Evolutionary conservation across 2,888 invertebrate genomes (phyloP).

Genomic region (Trachelus troglodyta): DNA sequence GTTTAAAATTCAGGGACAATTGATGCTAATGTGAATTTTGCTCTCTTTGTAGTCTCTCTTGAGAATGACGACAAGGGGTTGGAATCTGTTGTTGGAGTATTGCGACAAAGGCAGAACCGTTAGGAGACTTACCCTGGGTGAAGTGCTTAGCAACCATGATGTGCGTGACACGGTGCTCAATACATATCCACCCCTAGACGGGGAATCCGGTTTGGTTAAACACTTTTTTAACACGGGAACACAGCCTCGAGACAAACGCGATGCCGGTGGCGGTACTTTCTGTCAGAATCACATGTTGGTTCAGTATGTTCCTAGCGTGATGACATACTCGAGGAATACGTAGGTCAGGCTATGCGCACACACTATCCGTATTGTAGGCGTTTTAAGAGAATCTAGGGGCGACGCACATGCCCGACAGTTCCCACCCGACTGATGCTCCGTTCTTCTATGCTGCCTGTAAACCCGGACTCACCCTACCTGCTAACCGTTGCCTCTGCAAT

Average conservation of each 20-base stretch:
- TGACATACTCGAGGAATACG: neutral
- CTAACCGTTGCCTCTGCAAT: conserved; percentile 10
- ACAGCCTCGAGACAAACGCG: conserved; percentile 19
- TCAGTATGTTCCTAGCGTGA: neutral
- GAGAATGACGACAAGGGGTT: neutral
- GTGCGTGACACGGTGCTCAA: conserved; percentile 47
- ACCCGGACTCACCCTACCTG: conserved; percentile 26
- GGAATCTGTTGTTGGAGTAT: neutral
- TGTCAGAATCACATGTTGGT: conserved; percentile 54
- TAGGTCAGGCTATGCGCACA: neutral
- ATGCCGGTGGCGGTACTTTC: conserved; percentile 28
- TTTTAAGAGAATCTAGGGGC: conserved; percentile 19
- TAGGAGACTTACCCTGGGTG: conserved; percentile 58
- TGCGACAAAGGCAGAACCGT: neutral
- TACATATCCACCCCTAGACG: conserved; percentile 37
- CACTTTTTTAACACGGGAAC: conserved; percentile 20
- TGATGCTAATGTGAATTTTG: neutral
- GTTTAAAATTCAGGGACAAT: neutral
- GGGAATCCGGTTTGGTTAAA: conserved; percentile 7
- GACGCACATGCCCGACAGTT: conserved; percentile 53
- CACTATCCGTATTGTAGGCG: conserved; percentile 2
- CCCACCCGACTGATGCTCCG: conserved; percentile 60
- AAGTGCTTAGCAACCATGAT: conserved; percentile 63
- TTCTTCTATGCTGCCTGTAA: conserved; percentile 28
- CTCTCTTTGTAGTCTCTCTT: neutral